These are phyloP conservation scores for Siniperca knerii DNA, from an alignment of 2,113 vertebrate species.

Conservation along the genomic window DNA sequence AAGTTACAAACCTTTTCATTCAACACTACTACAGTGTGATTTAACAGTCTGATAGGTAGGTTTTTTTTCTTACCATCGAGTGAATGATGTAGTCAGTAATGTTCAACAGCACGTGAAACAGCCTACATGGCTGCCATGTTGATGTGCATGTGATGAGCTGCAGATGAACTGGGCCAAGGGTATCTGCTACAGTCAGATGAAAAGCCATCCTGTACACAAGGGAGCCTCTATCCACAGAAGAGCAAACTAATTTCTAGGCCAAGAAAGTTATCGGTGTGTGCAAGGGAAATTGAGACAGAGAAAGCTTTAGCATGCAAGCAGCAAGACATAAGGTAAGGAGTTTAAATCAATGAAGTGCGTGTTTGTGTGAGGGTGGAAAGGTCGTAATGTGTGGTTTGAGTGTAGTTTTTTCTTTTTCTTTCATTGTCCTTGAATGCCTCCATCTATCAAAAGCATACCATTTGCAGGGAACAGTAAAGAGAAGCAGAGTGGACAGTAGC, in stretches of 20 bases:
- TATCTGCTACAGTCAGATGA: conserved; percentile 60
- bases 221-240: conserved; percentile 62
- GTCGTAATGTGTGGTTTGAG: conserved; percentile 24
- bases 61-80: not conserved
- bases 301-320: conserved; percentile 13
- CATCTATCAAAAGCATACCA: conserved; percentile 29
- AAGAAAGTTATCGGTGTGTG: conserved; percentile 56
- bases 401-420: not conserved
- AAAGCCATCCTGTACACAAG: conserved; percentile 56
- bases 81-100: conserved; percentile 34
- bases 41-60: not conserved
- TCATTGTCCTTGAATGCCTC: not conserved
- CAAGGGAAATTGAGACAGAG: conserved; percentile 18
- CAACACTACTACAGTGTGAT: not conserved
- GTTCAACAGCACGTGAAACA: conserved; percentile 47
- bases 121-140: conserved; percentile 32
- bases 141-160: conserved; percentile 53
- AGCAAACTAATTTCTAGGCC: conserved; percentile 62
- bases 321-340: not conserved
- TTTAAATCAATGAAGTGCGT: conserved; percentile 36
- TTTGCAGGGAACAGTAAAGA: conserved; percentile 15
- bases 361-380: conserved; percentile 11
- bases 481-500: conserved; percentile 7
- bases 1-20: conserved; percentile 7
- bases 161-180: conserved; percentile 73